Conservation (phyloP, 2,888 invertebrate species). For the Mimumesa dahlbomi region DNA sequence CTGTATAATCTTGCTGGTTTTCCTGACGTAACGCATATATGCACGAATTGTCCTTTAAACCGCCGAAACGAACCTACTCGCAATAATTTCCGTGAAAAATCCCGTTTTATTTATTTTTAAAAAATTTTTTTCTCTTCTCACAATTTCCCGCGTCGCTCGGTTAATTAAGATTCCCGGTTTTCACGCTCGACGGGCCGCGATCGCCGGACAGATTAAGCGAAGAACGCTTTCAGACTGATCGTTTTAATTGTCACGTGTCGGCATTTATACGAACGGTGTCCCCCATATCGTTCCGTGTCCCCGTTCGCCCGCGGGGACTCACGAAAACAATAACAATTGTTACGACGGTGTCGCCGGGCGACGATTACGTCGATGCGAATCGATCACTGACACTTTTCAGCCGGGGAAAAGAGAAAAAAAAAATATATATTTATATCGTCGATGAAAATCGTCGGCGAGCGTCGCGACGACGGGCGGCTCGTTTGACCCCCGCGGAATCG, state of each 20-base stretch:
- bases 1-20: conserved; percentile 80
- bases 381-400: too few species aligned
- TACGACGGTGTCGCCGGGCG: not conserved
- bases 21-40: conserved; percentile 79
- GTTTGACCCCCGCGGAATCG: too few species aligned
- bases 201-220: conserved; percentile 63
- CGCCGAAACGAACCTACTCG: conserved; percentile 1
- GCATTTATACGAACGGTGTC: conserved; percentile 74
- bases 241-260: conserved; percentile 76
- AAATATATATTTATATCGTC: too few species aligned
- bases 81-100: not conserved
- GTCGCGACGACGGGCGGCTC: too few species aligned
- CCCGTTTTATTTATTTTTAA: too few species aligned
- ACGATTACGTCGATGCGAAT: not conserved
- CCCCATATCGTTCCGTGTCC: conserved; percentile 39
- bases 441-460: too few species aligned
- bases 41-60: conserved; percentile 13
- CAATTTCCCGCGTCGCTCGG: not conserved
- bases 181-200: conserved; percentile 4
- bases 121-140: too few species aligned
- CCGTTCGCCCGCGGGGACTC: conserved; percentile 33
- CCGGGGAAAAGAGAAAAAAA: too few species aligned
- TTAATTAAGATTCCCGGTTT: conserved; percentile 24
- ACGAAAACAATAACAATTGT: conserved; percentile 45
- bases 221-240: conserved; percentile 75